Percentiles rank a stretch among this genome's conserved stretches.
phyloP scores from a whole-genome alignment of 2,888 invertebrate genomes.

The Chorisops tibialis region DNA sequence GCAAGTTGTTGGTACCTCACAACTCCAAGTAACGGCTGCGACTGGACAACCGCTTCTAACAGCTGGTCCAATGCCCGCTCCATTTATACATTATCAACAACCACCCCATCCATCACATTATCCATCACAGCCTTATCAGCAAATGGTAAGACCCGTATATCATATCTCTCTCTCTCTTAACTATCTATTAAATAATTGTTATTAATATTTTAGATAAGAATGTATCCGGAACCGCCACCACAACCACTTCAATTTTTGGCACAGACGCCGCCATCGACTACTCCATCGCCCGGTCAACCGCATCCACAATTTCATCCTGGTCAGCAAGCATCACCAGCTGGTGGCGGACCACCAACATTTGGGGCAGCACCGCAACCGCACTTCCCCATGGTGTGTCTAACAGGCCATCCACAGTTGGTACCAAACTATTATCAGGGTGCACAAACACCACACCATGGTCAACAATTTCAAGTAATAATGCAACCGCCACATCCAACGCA shows the following conservation, averaged over 20 bases:
- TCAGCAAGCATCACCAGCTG: conserved; percentile 59
- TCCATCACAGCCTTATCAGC: conserved; percentile 53
- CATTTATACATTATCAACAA: conserved; percentile 63
- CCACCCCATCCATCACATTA: conserved; percentile 56
- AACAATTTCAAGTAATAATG: conserved; percentile 50
- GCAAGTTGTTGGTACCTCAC: conserved; percentile 58
- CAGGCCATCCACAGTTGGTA: conserved; percentile 53
- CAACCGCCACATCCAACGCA: conserved; percentile 47
- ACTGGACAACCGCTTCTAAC: conserved; percentile 75
- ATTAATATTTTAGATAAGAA: conserved; percentile 55
- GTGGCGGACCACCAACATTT: conserved; percentile 55
- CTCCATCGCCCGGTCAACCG: conserved; percentile 57
- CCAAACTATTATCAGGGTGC: conserved; percentile 47
- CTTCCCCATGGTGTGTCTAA: conserved; percentile 60
- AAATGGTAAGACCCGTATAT: conserved; percentile 50
- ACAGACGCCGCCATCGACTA: conserved; percentile 57
- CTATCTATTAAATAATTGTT: conserved; percentile 1
- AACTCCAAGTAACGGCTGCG: conserved; percentile 73
- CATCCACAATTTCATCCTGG: conserved; percentile 59
- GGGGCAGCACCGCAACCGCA: conserved; percentile 53
- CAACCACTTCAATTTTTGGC: conserved; percentile 58
- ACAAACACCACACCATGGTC: conserved; percentile 48
- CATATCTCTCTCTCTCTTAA: not conserved
- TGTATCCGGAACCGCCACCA: conserved; percentile 64
- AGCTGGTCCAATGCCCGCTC: conserved; percentile 67